Conservation (phyloP, 2,113 vertebrate genomes). For the Cololabis saira region DNA sequence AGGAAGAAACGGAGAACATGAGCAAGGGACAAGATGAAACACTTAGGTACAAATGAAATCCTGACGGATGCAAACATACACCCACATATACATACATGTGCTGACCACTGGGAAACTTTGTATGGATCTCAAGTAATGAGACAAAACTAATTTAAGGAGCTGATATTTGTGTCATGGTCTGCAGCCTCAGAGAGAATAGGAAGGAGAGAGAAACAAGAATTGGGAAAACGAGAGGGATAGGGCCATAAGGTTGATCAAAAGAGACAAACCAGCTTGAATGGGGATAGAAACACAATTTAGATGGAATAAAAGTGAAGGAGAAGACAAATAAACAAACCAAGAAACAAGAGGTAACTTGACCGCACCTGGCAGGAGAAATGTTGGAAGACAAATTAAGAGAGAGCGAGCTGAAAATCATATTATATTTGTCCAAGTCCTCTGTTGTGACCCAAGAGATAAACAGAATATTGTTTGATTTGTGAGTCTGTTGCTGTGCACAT, state of each 20-base stretch:
- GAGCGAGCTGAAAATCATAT: background rate
- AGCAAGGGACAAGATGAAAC: no score
- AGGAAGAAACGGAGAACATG: background rate
- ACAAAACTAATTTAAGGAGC: slow-evolving; percentile 34
- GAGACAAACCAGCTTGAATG: slow-evolving; percentile 45
- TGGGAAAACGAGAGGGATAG: slow-evolving; percentile 22
- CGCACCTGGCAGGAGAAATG: slow-evolving; percentile 23
- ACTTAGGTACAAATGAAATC: no score
- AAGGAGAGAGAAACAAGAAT: background rate
- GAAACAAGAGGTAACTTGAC: slow-evolving; percentile 36
- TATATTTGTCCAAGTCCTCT: background rate
- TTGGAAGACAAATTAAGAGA: no score
- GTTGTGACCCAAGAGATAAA: background rate
- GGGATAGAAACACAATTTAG: slow-evolving; percentile 43
- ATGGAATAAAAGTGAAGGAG: slow-evolving; percentile 19
- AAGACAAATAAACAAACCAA: slow-evolving; percentile 48
- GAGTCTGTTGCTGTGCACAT: background rate
- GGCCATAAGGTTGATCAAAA: slow-evolving; percentile 55
- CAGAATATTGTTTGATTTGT: background rate
- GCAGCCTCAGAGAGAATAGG: slow-evolving; percentile 4
- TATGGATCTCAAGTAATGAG: slow-evolving; percentile 47
- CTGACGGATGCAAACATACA: background rate
- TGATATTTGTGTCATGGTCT: slow-evolving; percentile 44
- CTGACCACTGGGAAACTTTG: slow-evolving; percentile 6
- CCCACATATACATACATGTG: background rate